Evolutionary conservation across 2,888 invertebrate species (phyloP), one percentile per base, ranked within the genome.

Genomic region (Leptinotarsa rubiginosa): DNA sequence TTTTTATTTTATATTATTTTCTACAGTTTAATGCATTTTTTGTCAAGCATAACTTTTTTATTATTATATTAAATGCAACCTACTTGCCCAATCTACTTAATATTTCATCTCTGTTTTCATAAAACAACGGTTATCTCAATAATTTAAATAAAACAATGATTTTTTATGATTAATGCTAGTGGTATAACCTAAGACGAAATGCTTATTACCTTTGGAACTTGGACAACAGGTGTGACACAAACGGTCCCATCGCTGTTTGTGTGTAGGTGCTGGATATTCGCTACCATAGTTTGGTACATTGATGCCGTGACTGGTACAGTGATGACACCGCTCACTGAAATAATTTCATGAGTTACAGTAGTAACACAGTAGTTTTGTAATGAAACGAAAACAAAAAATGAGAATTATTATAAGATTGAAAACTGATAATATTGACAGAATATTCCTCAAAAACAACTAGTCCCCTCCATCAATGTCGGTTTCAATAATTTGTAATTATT

Each of bases 221-320:
- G 95, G 83, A 94, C 92, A 89, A 96, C 93, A 82, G 95, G 95
- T 77, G 94, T 92, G 75, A 96, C 93, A 89, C 95, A 95, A 84
- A 96, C 94, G 65, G 93, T 93, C 83, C 94, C 95, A 87, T 96
- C 95, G 82, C 91, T 91, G 81, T 90, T 91, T 69, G 91, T 90
- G 83, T 92, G 92, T 81, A 94, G 90, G 85, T 92, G 92, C 87
- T 95, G 94, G 87, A 96, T 95, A 87, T 95, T 95, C 72, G 97
- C 96, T 86, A 97, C 95, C 91, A 97, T 97, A 75, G 96, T 96
- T 89, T 98, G 97, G 90, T 98, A 98, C 94, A 98, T 96, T 77
- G 96, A 96, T 74, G 96, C 95, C 62, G 96, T 95, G 78, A 98
- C 96, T 72, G 98, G 98, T 83, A 98, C 96, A 72, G 97, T 97